These are phyloP conservation scores for Empidonax alnorum DNA, from an alignment of 2,113 vertebrate genomes.

Conservation along the genomic window DNA sequence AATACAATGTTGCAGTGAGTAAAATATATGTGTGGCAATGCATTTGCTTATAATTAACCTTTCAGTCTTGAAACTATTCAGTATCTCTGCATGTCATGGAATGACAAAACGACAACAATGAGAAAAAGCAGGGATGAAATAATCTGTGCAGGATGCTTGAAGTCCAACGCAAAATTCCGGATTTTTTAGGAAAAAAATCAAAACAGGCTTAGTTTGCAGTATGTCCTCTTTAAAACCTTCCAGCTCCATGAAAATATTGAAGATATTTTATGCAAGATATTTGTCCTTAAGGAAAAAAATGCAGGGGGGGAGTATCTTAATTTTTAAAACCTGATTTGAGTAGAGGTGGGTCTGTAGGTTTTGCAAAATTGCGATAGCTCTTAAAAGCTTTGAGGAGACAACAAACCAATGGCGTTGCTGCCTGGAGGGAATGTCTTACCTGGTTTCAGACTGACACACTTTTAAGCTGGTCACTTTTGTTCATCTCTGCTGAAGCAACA, in stretches of 20 bases:
- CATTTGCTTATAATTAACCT: not conserved
- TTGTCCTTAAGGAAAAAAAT: not conserved
- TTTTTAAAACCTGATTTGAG: not conserved
- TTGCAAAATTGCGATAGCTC: not conserved
- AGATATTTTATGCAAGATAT: not conserved
- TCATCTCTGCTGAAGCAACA: not conserved
- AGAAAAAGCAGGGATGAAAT: not conserved
- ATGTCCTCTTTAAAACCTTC: not conserved
- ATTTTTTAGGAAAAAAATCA: not conserved
- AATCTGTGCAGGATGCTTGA: not conserved
- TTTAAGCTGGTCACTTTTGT: not conserved
- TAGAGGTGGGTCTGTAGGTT: fast-evolving
- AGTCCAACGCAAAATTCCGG: not conserved
- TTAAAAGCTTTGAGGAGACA: not conserved
- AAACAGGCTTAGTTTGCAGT: not conserved
- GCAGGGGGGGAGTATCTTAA: fast-evolving
- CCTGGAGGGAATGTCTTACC: not conserved
- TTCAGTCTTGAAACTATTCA: not conserved
- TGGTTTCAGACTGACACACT: not conserved
- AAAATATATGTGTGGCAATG: not conserved
- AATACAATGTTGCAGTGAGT: not conserved
- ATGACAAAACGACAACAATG: not conserved
- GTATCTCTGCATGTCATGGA: fast-evolving
- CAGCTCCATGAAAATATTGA: not conserved
- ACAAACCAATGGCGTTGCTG: fast-evolving